Base-by-base conservation (phyloP, 30 jellyfish, hydroid and myxozoan genomes). In the Turritopsis dohrnii region DNA sequence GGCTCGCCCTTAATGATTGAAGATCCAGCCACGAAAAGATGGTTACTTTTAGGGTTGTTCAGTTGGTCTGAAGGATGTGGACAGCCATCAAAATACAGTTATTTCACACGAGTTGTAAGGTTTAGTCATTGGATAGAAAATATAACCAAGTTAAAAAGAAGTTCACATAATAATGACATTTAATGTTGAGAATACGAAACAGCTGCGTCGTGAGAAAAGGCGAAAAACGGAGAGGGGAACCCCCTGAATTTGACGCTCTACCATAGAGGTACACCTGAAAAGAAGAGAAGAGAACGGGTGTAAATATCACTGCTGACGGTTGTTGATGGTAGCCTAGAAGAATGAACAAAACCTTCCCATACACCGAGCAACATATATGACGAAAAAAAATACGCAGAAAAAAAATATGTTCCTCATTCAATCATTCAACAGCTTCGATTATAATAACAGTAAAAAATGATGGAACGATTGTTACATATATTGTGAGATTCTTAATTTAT, bases 51-150 rank as follows among this genome's bases (percentile, higher is more conserved):
- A 28, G 98, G 98, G 17, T 75, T 92, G 27, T 88, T 76, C 86
- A 92, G 98, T 77, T 92, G 98, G 98, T 82, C 96, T 52, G 96
- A 88, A 26, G 96, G 96, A 8, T 92, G 98, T 83, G 95, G 92
- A 52, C 88, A 83, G 23, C 87, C 80, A 71, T 84, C 80, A 65
- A 87, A 80, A 71, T 92, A 65, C 88, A 92, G 96, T 72, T 88
- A 87, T 84, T 92, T 28, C 79, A 92, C 98, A 1, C 86, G 95
- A 17, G 95, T 92, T 21, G 92, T 95, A 0, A 92, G 85, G 72
- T 92, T 81, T 75, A 90, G 96, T 23, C 83, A 66, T 29, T 92
- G 98, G 98, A 92, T 92, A 21, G 77, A 69, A 23, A 72, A 86
- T 5, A 66, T 86, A 16, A 19, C 75, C 54, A 71, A 66, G 0